These are phyloP conservation scores for Philaethria dido DNA, from an alignment of 2,888 invertebrate species.

Conservation along the genomic window DNA sequence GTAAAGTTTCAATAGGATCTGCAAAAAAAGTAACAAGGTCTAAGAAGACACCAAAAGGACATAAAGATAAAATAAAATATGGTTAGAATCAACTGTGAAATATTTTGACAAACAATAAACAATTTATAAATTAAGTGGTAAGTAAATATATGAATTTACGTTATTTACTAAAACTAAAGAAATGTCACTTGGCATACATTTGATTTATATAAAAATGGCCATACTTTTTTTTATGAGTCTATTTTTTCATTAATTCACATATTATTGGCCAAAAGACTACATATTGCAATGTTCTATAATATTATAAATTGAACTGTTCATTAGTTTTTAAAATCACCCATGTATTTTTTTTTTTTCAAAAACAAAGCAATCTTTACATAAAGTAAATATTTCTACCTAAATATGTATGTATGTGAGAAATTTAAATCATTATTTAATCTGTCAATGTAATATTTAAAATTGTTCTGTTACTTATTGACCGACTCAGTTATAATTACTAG, in stretches of 20 bases:
- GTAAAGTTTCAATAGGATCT: conserved; percentile 60
- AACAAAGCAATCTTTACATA: too few species aligned
- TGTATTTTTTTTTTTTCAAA: too few species aligned
- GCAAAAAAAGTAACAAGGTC: conserved; percentile 61
- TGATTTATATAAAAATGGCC: not conserved
- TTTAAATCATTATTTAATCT: too few species aligned
- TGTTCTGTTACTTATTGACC: too few species aligned
- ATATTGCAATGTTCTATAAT: not conserved
- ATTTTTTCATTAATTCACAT: not conserved
- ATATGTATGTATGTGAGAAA: too few species aligned
- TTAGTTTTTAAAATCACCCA: too few species aligned
- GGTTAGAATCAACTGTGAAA: conserved; percentile 2
- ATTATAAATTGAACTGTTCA: too few species aligned
- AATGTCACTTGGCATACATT: not conserved
- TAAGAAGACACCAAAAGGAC: conserved; percentile 42
- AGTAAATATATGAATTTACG: not conserved
- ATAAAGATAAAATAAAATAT: conserved; percentile 42
- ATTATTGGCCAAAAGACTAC: not conserved
- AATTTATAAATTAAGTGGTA: not conserved
- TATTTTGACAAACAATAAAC: not conserved
- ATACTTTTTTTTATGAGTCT: not conserved
- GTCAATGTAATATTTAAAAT: too few species aligned
- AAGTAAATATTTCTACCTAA: too few species aligned
- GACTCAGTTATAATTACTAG: too few species aligned
- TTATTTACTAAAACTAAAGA: too few species aligned